Base-by-base conservation (phyloP, 2,888 invertebrate genomes). In the Leucoma salicis region DNA sequence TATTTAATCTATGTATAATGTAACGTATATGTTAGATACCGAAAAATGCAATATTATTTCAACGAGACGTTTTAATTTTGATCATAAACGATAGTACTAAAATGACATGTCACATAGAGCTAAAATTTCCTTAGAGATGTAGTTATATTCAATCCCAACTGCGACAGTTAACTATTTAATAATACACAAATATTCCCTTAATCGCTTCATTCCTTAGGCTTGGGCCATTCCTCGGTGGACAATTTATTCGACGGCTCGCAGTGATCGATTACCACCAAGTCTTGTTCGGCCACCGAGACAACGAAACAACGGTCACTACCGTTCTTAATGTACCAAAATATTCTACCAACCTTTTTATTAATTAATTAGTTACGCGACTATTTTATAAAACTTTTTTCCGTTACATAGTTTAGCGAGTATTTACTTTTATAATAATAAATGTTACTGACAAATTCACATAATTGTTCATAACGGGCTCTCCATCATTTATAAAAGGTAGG, bases 181-280 rank as follows among this genome's bases (percentile, higher is more conserved):
- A 33, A 14, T 21, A 2, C 24, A 13, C 14, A 14, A 2, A 35
- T 35, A 14, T 5, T 31, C 21, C 14, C 5, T 31, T 31, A 2
- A n/a, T 18, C 57, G 55, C 49, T 49, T 7, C n/a, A 35, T 14
- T 8, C 18, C 7, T 4, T 4, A 34, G 11, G 16, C 61, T 74
- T 69, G 68, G 53, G 37, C 70, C 77, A 70, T 47, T 53, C 59
- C 34, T 39, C 27, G 38, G 51, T 52, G 44, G 63, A 64, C 75
- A 79, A 87, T 87, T 87, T 87, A 86, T 87, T 78, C 74, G 80
- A 78, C 76, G 76, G 77, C 63, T 66, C 63, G 66, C 72, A 63
- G 82, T 87, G 87, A 87, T 87, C 86, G 87, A 87, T 87, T 82
- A 71, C 74, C 77, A 68, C 60, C 63, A 63, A 63, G 74, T 65